phyloP scores from a whole-genome alignment of 2,797 vertebrate species.

The Sebastes hopkinsi region DNA sequence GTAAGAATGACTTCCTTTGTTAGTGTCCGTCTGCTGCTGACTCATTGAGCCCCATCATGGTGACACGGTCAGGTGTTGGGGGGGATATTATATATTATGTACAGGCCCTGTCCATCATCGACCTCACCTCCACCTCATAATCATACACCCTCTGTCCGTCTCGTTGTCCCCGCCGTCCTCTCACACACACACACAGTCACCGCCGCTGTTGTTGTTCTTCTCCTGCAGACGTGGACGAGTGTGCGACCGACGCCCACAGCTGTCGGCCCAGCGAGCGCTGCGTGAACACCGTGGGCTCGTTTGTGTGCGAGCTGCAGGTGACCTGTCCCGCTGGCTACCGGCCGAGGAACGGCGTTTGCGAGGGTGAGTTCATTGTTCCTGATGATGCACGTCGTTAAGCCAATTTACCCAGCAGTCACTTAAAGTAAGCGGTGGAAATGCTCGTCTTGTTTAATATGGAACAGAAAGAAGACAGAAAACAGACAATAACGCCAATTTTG shows the following conservation, averaged over 20 bases:
- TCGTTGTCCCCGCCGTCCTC: background rate
- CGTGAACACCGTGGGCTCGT: constrained; percentile 90
- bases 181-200: background rate
- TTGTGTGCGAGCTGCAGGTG: constrained; percentile 86
- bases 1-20: constrained; percentile 32
- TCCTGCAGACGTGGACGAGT: constrained; percentile 91
- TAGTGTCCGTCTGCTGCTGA: constrained; percentile 26
- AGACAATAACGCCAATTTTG: background rate
- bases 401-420: constrained; percentile 27
- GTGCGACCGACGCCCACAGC: constrained; percentile 84
- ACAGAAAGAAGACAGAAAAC: background rate
- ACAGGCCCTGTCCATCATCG: background rate
- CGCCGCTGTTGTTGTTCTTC: constrained; percentile 2
- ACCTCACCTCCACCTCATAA: background rate
- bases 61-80: background rate
- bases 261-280: constrained; percentile 87
- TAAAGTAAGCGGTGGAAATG: background rate
- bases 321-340: constrained; percentile 86
- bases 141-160: background rate
- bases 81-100: background rate
- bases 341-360: constrained; percentile 83
- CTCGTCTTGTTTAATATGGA: background rate
- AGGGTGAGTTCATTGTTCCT: constrained; percentile 78
- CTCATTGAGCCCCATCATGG: constrained; percentile 6
- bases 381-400: constrained; percentile 30